phyloP scores from a whole-genome alignment of 1,140 invertebrate species.

The Zaprionus vittiger region DNA sequence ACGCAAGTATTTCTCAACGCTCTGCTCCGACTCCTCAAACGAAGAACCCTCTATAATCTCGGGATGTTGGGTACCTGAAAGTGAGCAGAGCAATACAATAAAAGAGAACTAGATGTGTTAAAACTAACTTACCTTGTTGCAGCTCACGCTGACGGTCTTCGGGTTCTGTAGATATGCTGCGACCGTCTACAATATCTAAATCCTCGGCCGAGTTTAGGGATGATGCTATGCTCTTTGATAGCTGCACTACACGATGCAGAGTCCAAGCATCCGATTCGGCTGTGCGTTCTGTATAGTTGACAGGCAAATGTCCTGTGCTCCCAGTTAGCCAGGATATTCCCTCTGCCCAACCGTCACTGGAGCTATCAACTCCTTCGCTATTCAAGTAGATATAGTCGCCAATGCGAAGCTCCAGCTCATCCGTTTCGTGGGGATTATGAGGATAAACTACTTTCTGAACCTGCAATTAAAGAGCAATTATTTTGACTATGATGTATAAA shows the following conservation, averaged over 20 bases:
- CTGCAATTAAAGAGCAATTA: constrained; percentile 78
- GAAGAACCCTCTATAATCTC: constrained; percentile 77
- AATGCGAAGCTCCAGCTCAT: constrained; percentile 93
- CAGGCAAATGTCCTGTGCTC: constrained; percentile 90
- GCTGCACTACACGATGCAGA: constrained; percentile 89
- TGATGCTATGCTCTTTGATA: constrained; percentile 85
- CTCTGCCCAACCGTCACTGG: constrained; percentile 93
- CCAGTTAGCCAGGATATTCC: constrained; percentile 95
- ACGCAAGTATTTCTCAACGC: constrained; percentile 77
- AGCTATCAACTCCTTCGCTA: constrained; percentile 89
- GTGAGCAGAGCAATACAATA: background rate
- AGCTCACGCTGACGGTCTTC: constrained; percentile 69
- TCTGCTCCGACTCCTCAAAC: constrained; percentile 80
- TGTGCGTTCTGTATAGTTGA: constrained; percentile 92
- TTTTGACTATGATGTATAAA: background rate
- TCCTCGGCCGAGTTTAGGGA: constrained; percentile 85
- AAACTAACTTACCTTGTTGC: constrained; percentile 48
- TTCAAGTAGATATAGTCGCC: constrained; percentile 94
- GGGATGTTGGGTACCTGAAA: constrained; percentile 53
- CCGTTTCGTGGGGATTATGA: constrained; percentile 90
- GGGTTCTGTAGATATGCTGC: constrained; percentile 80
- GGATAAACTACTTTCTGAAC: constrained; percentile 92
- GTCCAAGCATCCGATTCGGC: constrained; percentile 96
- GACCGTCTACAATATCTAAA: constrained; percentile 85
- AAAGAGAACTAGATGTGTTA: background rate